phyloP scores from a whole-genome alignment of 35 echinoderm and acorn worm genomes.

The Anneissia japonica region DNA sequence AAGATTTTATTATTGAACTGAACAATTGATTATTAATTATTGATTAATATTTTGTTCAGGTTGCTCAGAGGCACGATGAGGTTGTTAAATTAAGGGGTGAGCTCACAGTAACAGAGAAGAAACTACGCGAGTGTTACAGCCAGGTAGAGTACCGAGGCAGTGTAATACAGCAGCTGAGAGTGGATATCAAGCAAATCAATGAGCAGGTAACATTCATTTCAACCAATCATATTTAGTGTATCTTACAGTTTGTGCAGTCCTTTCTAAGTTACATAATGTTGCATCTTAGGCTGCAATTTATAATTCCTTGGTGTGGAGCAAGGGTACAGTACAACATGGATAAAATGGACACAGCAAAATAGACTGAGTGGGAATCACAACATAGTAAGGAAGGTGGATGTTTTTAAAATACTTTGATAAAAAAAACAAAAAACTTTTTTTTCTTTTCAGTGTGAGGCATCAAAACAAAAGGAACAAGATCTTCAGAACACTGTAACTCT shows the following conservation, averaged over 20 bases:
- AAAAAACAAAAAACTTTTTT: too few species aligned
- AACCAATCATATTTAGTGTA: background rate
- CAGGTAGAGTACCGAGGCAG: slow-evolving; percentile 75
- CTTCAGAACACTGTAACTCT: background rate
- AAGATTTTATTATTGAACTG: slow-evolving; percentile 10
- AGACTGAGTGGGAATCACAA: too few species aligned
- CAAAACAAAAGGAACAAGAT: background rate
- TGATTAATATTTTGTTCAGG: slow-evolving; percentile 26
- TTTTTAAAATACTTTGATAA: too few species aligned
- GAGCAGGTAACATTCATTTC: slow-evolving; percentile 37
- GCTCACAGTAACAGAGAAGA: slow-evolving; percentile 47
- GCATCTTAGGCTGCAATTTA: too few species aligned
- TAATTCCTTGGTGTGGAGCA: too few species aligned
- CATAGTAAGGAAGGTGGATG: too few species aligned
- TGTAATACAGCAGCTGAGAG: slow-evolving; percentile 73
- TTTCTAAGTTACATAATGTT: too few species aligned
- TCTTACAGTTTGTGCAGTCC: too few species aligned
- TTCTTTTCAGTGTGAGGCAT: background rate
- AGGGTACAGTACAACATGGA: too few species aligned
- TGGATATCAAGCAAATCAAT: slow-evolving; percentile 41
- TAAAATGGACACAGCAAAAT: too few species aligned
- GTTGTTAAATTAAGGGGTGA: slow-evolving; percentile 64
- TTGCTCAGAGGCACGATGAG: slow-evolving; percentile 79
- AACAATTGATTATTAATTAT: slow-evolving; percentile 21
- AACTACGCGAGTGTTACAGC: slow-evolving; percentile 58